These are phyloP conservation scores for Papilio polytes DNA, from an alignment of 1,140 invertebrate genomes.

Conservation along the genomic window DNA sequence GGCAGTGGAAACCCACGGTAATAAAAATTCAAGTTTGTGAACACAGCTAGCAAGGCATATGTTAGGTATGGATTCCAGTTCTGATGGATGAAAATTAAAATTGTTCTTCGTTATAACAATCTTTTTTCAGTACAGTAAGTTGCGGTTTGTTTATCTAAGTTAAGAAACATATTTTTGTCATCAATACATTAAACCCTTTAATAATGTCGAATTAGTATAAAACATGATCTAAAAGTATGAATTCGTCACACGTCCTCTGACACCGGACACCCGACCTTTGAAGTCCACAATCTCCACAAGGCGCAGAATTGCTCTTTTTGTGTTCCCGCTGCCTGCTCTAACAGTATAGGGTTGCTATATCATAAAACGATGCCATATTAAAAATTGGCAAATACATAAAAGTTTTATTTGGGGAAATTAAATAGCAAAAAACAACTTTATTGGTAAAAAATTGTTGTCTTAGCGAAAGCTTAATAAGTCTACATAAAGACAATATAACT, in stretches of 20 bases:
- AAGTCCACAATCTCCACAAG: conserved; percentile 35
- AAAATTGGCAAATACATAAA: conserved; percentile 37
- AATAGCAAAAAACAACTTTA: not conserved
- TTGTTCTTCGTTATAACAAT: too few species aligned
- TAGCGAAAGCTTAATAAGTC: not conserved
- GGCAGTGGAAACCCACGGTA: too few species aligned
- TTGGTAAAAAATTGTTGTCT: not conserved
- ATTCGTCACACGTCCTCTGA: conserved; percentile 36
- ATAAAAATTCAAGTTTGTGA: too few species aligned
- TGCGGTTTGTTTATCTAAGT: not conserved
- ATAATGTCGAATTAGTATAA: not conserved
- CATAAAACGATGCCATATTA: conserved; percentile 51
- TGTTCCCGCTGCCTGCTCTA: conserved; percentile 8
- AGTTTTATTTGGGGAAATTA: not conserved
- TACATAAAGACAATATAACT: too few species aligned
- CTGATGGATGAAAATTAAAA: too few species aligned
- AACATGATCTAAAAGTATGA: not conserved
- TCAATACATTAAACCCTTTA: not conserved
- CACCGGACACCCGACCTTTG: conserved; percentile 51
- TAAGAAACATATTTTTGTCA: not conserved
- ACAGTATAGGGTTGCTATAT: conserved; percentile 29
- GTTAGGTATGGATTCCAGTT: too few species aligned
- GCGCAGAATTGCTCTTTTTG: conserved; percentile 22
- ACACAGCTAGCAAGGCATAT: too few species aligned
- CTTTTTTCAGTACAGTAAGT: too few species aligned